Conservation (phyloP, 2,113 vertebrate species). For the Boleophthalmus pectinirostris region DNA sequence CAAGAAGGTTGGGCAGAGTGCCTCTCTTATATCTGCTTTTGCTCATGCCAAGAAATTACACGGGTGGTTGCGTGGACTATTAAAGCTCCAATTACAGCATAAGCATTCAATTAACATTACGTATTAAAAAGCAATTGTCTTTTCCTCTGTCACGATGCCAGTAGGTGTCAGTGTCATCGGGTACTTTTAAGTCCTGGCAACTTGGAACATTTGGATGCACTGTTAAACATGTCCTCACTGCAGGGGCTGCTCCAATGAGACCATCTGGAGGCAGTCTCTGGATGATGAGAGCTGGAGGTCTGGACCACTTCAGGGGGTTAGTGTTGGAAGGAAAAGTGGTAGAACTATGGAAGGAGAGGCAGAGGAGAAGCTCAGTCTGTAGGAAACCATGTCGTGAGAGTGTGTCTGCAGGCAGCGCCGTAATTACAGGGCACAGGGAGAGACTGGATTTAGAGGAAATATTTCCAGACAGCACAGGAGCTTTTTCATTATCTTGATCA, state of each 20-base stretch:
- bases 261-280: background rate
- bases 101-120: background rate
- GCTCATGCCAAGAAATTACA: constrained; percentile 3
- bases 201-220: background rate
- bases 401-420: constrained; percentile 41
- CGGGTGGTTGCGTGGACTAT: background rate
- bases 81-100: background rate
- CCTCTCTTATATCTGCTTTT: constrained; percentile 1
- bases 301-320: background rate
- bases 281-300: constrained; percentile 4
- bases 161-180: background rate
- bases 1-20: constrained; percentile 3
- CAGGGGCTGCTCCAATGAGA: background rate
- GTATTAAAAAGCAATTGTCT: background rate
- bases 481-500: background rate
- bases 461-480: constrained; percentile 64
- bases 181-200: constrained; percentile 1
- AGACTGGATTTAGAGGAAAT: constrained; percentile 48
- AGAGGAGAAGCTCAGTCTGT: background rate
- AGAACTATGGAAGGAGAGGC: background rate
- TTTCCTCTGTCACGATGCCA: background rate
- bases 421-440: constrained; percentile 77
- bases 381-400: constrained; percentile 21
- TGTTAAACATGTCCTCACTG: background rate
- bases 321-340: constrained; percentile 3